Conservation (phyloP, 2,797 vertebrate genomes). For the Antrozous pallidus region DNA sequence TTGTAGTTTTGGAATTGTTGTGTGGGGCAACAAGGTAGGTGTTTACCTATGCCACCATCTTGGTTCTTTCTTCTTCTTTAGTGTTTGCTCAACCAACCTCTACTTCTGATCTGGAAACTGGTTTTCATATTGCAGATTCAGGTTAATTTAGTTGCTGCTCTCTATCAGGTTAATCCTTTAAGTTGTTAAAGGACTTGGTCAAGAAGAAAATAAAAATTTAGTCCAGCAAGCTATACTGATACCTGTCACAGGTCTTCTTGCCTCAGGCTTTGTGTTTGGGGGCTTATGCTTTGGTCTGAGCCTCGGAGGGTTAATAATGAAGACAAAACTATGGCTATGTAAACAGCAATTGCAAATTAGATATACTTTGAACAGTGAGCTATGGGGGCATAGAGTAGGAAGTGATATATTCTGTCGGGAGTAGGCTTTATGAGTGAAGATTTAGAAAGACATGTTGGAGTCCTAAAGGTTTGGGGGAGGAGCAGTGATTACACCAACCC, state of each 20-base stretch:
- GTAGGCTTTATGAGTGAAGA: neutral
- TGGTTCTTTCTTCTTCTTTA: neutral
- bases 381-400: neutral
- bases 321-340: neutral
- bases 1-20: too few species aligned
- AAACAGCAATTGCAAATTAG: neutral
- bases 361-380: neutral
- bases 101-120: neutral
- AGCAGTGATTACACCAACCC: neutral
- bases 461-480: neutral
- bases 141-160: neutral
- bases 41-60: too few species aligned
- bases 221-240: neutral
- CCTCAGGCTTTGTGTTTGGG: neutral
- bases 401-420: neutral
- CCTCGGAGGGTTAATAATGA: neutral
- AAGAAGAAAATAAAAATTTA: conserved; percentile 10
- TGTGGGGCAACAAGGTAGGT: too few species aligned
- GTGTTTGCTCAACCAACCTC: neutral
- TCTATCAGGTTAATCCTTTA: neutral
- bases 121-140: neutral
- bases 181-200: neutral
- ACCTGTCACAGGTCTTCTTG: neutral
- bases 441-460: neutral
- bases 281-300: neutral